These are phyloP conservation scores for Cheiracanthium punctorium DNA, from an alignment of 2,888 invertebrate species.

Conservation along the genomic window DNA sequence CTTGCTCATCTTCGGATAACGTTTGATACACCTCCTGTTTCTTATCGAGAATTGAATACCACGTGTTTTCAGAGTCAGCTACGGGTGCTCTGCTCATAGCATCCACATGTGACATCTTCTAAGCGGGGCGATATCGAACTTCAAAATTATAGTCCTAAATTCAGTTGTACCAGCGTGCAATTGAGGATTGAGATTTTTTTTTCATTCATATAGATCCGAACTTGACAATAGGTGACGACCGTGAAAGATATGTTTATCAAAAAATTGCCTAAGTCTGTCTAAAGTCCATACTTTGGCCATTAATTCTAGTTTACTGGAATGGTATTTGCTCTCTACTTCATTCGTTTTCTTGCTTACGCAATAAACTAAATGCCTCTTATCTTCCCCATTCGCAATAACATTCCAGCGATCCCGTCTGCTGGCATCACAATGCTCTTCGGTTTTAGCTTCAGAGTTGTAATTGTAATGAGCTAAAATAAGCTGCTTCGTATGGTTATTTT, in stretches of 20 bases:
- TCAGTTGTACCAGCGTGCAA: background rate
- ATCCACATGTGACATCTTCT: background rate
- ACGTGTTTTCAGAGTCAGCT: background rate
- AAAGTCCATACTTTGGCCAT: constrained; percentile 1
- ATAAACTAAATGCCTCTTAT: background rate
- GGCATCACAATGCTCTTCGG: background rate
- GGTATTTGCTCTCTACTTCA: too few species aligned
- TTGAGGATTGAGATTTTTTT: constrained; percentile 6
- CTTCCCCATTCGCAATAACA: too few species aligned
- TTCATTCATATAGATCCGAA: background rate
- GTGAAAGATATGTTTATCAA: background rate
- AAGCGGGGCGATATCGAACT: background rate
- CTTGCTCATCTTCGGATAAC: background rate
- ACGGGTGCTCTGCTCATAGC: constrained; percentile 24
- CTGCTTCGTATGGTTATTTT: background rate
- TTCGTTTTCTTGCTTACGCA: too few species aligned
- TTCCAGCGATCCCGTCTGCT: too few species aligned
- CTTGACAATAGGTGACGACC: constrained; percentile 15
- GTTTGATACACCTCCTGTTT: constrained; percentile 17
- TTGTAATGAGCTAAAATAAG: background rate
- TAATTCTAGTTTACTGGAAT: too few species aligned
- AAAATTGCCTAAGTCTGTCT: too few species aligned
- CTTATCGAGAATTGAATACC: background rate
- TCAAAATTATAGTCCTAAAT: constrained; percentile 24
- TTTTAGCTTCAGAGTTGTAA: too few species aligned